Conservation (phyloP, 1,140 invertebrate genomes). For the Drosophila fuyamai region DNA sequence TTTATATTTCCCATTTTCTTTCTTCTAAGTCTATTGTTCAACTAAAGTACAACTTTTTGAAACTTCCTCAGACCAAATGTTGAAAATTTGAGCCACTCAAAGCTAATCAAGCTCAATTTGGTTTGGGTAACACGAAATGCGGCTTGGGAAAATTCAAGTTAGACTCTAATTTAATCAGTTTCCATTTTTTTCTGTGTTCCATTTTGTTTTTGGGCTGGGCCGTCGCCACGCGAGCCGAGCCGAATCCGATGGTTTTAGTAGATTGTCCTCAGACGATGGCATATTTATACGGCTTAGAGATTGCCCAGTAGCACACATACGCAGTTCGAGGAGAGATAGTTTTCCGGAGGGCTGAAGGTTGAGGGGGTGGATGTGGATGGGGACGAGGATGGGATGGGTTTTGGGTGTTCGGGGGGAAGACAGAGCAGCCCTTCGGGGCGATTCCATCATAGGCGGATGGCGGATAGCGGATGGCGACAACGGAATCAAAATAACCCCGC, state of each 20-base stretch:
- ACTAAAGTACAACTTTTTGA: background rate
- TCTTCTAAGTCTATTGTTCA: background rate
- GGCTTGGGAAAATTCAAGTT: slow-evolving; percentile 25
- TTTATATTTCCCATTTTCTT: background rate
- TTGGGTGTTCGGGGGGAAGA: background rate
- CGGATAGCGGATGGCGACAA: slow-evolving; percentile 51
- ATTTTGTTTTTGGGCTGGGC: slow-evolving; percentile 27
- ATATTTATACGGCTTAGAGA: slow-evolving; percentile 71
- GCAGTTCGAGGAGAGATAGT: slow-evolving; percentile 55
- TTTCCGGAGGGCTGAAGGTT: slow-evolving; percentile 39
- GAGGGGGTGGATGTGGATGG: background rate
- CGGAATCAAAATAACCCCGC: slow-evolving; percentile 59
- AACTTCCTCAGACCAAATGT: background rate
- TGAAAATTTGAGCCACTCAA: slow-evolving; percentile 10
- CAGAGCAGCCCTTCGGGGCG: slow-evolving; percentile 48
- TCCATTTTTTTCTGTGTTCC: slow-evolving; percentile 31
- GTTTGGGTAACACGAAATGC: slow-evolving; percentile 10
- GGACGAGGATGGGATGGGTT: background rate
- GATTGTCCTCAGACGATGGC: slow-evolving; percentile 68
- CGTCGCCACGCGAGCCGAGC: slow-evolving; percentile 22
- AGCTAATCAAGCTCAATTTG: slow-evolving; percentile 35
- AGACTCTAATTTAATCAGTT: slow-evolving; percentile 39
- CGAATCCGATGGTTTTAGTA: slow-evolving; percentile 63
- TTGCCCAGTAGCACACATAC: slow-evolving; percentile 80
- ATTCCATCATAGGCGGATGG: slow-evolving; percentile 59